These are phyloP conservation scores for Noctuana brunneofusca DNA, from an alignment of 2,888 invertebrate species.

Conservation along the genomic window DNA sequence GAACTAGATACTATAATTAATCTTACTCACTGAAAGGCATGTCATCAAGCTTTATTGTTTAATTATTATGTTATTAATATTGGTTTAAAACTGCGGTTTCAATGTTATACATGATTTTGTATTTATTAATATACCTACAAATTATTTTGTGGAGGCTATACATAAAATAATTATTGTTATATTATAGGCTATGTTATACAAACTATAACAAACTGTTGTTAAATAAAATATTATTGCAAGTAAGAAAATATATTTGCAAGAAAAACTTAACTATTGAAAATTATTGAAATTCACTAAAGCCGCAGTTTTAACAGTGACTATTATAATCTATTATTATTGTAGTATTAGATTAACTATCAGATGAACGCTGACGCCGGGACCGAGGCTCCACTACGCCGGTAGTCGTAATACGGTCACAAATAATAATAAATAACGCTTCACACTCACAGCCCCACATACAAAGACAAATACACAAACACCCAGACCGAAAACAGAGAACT, in stretches of 20 bases:
- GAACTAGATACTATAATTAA: slow-evolving; percentile 24
- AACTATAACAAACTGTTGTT: no score
- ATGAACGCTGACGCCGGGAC: slow-evolving; percentile 33
- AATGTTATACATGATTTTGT: background rate
- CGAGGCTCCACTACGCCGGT: background rate
- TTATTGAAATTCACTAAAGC: slow-evolving; percentile 6
- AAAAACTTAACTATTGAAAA: no score
- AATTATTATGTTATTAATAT: slow-evolving; percentile 29
- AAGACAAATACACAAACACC: no score
- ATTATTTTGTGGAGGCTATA: no score
- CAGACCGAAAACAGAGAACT: no score
- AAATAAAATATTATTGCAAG: no score
- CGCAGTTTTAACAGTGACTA: slow-evolving; percentile 21
- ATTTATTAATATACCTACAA: background rate
- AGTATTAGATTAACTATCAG: slow-evolving; percentile 21
- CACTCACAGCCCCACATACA: no score
- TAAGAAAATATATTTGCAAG: no score
- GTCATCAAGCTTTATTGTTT: slow-evolving; percentile 48
- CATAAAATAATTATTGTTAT: no score
- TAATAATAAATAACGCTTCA: no score
- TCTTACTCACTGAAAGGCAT: slow-evolving; percentile 51
- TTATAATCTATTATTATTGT: slow-evolving; percentile 15
- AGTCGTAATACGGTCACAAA: background rate
- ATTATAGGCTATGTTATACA: no score
- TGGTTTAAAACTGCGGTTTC: slow-evolving; percentile 25